Base-by-base conservation (phyloP, 2,113 vertebrate genomes). In the Pteruthius melanotis region DNA sequence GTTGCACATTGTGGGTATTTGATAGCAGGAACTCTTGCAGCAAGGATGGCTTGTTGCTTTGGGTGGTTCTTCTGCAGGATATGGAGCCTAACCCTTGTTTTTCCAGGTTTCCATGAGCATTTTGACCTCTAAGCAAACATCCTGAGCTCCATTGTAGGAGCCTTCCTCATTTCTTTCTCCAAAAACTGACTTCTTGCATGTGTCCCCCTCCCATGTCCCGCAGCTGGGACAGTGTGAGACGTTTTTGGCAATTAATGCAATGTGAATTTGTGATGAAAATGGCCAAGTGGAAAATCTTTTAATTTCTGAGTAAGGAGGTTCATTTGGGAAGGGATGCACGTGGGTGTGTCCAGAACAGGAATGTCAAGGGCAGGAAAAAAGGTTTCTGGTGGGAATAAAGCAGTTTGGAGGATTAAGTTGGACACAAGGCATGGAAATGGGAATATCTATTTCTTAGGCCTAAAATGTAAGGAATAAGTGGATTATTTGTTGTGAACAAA, bases 291-390 rank as follows among this genome's bases (percentile, higher is more conserved):
- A 17, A 89, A 45, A 42, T 9, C 4, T 45, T 59, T 42, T 14
- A 1, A 12, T 74, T 79, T 74, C 31, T n/a, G 28, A 35, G 2
- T 12, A 2, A 26, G 33, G 22, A 22, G 17, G 4, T 20, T 44
- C 3, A 1, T 87, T 61, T 70, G 30, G 60, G 50, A 12, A 27
- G 28, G 8, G 24, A 24, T 61, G 37, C 42, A 1, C 1, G 0
- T 35, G 17, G 23, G 3, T 71, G 24, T 33, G 30, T 31, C 14
- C 42, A 13, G 39, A 89, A 13, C 23, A 78, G 56, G 39, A 24
- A 15, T 13, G 20, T 21, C 15, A 57, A 71, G 44, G 20, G 35
- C 42, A 57, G 11, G 77, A 5, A 26, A n/a, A 83, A 50, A 4
- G 5, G 10, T 52, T 75, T 83, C 22, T 30, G 2, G 2, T 24